Base-by-base conservation (phyloP, 2,888 invertebrate genomes). In the Alentia gelatinosa region DNA sequence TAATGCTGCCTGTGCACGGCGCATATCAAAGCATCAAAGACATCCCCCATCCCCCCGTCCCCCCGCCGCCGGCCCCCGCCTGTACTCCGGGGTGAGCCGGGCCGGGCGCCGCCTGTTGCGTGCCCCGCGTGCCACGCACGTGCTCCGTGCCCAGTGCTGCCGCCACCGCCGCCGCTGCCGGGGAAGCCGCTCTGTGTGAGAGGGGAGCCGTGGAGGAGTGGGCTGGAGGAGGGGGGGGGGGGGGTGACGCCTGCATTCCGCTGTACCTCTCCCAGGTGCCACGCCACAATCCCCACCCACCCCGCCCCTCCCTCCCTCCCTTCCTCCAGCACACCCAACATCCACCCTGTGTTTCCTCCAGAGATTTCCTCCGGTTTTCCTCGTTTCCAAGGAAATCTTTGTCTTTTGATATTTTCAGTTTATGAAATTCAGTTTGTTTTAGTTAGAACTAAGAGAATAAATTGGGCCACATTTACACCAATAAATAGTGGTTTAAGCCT, bases 11-110 rank as follows among this genome's bases (percentile, higher is more conserved):
- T 7, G 15, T 68, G 68, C 68, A 68, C 33, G 30, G n/a, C 30
- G 68, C 33, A 68, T 56, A 56, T 56, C 56, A 19, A 56, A 56
- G 56, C 68, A 68, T 68, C 68, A 68, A 68, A 68, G 68, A 68
- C 68, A 5, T 30, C 68, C 68, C 68, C 30, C 30, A 3, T 30
- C 68, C 33, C 68, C 68, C 3, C 68, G 30, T 15, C 3, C 68
- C 5, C 68, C 5, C 26, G 12, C 68, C 12, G 0, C 68, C 68
- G 3, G 3, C 68, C 3, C n/a, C 56, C 56, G 23, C 19, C 9
- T n/a, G 1, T 3, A 1, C 3, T 19, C 3, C 19, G 56, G 56
- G 12, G 56, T 19, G 56, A 19, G 56, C 23, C 23, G 1, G 56
- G 5, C 23, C 3, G 30, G 68, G n/a, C n/a, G 68, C 68, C 68